Base-by-base conservation (phyloP, 1,140 invertebrate genomes). In the Drosophila ironensis region DNA sequence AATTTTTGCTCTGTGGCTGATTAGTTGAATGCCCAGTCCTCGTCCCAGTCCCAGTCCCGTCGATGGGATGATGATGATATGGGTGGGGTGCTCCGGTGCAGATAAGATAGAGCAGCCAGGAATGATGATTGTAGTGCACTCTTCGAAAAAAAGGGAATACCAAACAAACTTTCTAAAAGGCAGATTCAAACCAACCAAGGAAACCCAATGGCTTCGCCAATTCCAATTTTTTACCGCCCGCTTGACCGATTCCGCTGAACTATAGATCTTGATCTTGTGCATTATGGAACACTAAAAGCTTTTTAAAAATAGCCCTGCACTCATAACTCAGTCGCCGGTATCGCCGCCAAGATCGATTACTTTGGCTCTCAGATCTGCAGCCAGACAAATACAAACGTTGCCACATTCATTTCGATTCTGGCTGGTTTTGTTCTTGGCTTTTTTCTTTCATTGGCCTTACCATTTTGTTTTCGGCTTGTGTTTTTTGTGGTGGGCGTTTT, bases 1-100 rank as follows among this genome's bases (percentile, higher is more conserved):
- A 86, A 84, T 84, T 84, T 70, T 86, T 84, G 78, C 80, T 71
- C 74, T 78, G 74, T 73, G 70, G 70, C 78, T 84, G 78, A 84
- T 84, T 84, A 84, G 78, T 78, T 84, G 80, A 64, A 78, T 82
- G 77, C 73, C 77, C 41, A 67, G 48, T 33, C 11, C 30, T n/a
- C n/a, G 30, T 25, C 56, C 22, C 52, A 37, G 33, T 3, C 5
- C 20, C 20, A 22, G 2, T 22, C 53, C 51, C 57, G 56, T 57
- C 51, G 35, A 42, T 60, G 56, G 52, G 51, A 60, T 57, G 56
- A 60, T 60, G 54, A 57, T 52, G 50, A 52, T 54, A 14, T 11
- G 45, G 42, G 27, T 16, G 7, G 20, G 27, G 5, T 44, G 22
- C 12, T 27, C 5, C 2, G 22, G 24, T 16, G 41, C 4, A 41